Conservation (phyloP, 2,797 vertebrate genomes). For the Epinephelus malabaricus region DNA sequence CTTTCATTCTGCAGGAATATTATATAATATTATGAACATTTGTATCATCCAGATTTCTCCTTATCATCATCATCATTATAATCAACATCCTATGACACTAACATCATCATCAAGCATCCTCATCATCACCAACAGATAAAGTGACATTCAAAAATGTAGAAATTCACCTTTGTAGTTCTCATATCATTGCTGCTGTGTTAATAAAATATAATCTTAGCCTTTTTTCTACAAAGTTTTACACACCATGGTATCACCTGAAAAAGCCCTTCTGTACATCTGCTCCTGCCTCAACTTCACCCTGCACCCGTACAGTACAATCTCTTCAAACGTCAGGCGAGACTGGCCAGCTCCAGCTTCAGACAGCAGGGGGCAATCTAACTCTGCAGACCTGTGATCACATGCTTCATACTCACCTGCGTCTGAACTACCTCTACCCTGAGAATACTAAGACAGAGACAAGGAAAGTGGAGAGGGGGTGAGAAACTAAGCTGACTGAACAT, state of each 20-base stretch:
- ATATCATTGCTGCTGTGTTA: slow-evolving; percentile 63
- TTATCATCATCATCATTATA: slow-evolving; percentile 25
- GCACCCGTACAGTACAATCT: slow-evolving; percentile 26
- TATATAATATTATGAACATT: slow-evolving; percentile 53
- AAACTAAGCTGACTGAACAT: slow-evolving; percentile 53
- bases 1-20: slow-evolving; percentile 61
- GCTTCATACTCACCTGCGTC: slow-evolving; percentile 68
- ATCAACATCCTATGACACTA: slow-evolving; percentile 30
- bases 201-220: slow-evolving; percentile 80
- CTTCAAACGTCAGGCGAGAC: slow-evolving; percentile 29
- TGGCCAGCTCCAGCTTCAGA: slow-evolving; percentile 49
- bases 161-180: slow-evolving; percentile 63
- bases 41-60: slow-evolving; percentile 58
- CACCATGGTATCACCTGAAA: slow-evolving; percentile 62
- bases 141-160: slow-evolving; percentile 76
- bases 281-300: slow-evolving; percentile 20
- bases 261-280: slow-evolving; percentile 74
- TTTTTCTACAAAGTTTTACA: slow-evolving; percentile 74
- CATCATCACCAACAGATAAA: slow-evolving; percentile 51
- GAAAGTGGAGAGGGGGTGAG: slow-evolving; percentile 36
- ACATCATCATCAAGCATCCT: slow-evolving; percentile 38
- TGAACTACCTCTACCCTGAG: slow-evolving; percentile 83
- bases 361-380: slow-evolving; percentile 74
- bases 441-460: slow-evolving; percentile 74
- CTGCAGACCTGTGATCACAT: slow-evolving; percentile 61